Conservation (phyloP, 2,113 vertebrate species). For the Austrofundulus limnaeus region DNA sequence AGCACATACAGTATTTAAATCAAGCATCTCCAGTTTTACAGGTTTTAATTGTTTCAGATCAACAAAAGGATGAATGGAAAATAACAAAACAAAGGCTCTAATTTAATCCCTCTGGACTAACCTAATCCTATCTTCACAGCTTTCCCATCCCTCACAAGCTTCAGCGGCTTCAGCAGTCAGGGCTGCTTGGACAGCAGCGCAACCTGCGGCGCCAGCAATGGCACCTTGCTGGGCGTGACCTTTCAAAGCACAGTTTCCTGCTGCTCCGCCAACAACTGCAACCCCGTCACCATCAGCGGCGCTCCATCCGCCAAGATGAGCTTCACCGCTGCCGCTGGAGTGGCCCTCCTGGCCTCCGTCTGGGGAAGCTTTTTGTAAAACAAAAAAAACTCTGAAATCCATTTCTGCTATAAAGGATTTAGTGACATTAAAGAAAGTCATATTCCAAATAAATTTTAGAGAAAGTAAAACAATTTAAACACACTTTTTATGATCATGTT, state of each 20-base stretch:
- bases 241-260: neutral
- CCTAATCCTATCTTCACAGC: slow-evolving; percentile 44
- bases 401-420: neutral
- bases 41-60: neutral
- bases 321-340: slow-evolving; percentile 30
- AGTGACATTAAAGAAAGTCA: neutral
- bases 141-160: neutral
- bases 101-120: no score
- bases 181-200: neutral
- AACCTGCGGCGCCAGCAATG: neutral
- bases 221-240: neutral
- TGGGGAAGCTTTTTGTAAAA: slow-evolving; percentile 48
- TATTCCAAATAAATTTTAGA: neutral
- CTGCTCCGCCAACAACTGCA: slow-evolving; percentile 62
- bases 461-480: no score
- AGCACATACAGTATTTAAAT: neutral
- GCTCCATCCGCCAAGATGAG: slow-evolving; percentile 56
- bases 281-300: neutral
- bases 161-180: slow-evolving; percentile 48
- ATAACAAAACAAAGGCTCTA: neutral
- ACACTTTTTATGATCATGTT: no score
- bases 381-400: neutral
- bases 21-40: neutral
- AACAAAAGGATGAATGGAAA: neutral
- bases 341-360: slow-evolving; percentile 49